These are phyloP conservation scores for Anadara kagoshimensis DNA, from an alignment of 1,140 invertebrate species.

Conservation along the genomic window DNA sequence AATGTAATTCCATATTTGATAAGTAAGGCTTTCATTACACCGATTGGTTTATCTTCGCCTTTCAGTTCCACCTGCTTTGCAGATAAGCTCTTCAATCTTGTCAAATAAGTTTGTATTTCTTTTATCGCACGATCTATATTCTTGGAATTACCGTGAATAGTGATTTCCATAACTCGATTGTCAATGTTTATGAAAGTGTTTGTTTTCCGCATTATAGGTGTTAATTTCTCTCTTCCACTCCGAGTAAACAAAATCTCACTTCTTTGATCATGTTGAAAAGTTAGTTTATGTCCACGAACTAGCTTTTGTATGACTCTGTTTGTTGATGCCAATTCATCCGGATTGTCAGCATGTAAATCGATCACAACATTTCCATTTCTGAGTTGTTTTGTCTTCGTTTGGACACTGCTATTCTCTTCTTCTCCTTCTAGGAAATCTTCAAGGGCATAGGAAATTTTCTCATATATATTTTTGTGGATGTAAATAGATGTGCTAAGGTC, in stretches of 20 bases:
- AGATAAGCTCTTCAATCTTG: constrained; percentile 19
- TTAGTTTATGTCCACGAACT: constrained; percentile 48
- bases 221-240: constrained; percentile 42
- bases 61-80: constrained; percentile 40
- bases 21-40: constrained; percentile 60
- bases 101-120: constrained; percentile 44
- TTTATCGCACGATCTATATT: constrained; percentile 24
- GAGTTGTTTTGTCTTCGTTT: constrained; percentile 22
- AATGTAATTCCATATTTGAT: constrained; percentile 41
- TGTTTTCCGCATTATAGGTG: constrained; percentile 41
- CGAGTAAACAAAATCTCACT: constrained; percentile 39
- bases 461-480: constrained; percentile 40
- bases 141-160: constrained; percentile 46
- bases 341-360: constrained; percentile 41
- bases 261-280: constrained; percentile 20
- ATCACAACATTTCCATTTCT: constrained; percentile 40
- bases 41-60: constrained; percentile 49
- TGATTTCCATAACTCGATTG: constrained; percentile 45
- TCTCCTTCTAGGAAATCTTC: constrained; percentile 28
- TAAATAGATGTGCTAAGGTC: constrained; percentile 40
- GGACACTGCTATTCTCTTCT: constrained; percentile 1
- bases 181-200: constrained; percentile 47
- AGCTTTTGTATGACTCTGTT: constrained; percentile 40
- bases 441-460: constrained; percentile 31
- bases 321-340: constrained; percentile 31